Base-by-base conservation (phyloP, 2,888 invertebrate species). In the Trichopoda pennipes region DNA sequence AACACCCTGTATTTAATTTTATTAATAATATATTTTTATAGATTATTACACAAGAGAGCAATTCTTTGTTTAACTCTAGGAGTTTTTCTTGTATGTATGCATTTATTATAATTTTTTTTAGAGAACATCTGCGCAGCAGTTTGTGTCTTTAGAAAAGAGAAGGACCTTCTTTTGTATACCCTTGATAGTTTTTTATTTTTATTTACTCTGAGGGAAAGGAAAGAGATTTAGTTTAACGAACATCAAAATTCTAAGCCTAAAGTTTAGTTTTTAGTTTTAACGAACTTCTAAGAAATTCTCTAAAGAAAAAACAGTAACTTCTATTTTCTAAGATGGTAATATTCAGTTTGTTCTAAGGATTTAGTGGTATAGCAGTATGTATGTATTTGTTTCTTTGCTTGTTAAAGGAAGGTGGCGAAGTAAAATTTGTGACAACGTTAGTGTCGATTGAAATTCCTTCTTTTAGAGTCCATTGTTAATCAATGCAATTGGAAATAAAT, bases 211-310 rank as follows among this genome's bases (percentile, higher is more conserved):
- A 47, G 47, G 16, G 28, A 61, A 56, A 75, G 51, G 56, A 64
- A 64, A 75, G 56, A 72, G 79, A 82, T 79, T 82, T 82, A 79
- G 82, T 82, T 60, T 79, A 82, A 82, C 82, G 76, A 83, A 83
- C 80, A 83, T 73, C 80, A 80, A 83, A 79, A 83, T 73, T 80
- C 77, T 83, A 83, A 76, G 82, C 82, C 75, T 83, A 77, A 74
- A 77, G 55, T 66, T 76, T 76, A 76, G 72, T 79, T 80, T 74
- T 75, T 56, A 51, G 51, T 81, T 74, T 76, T 76, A 80, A 83
- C 58, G 80, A 83, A 83, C 74, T 80, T 83, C 80, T 80, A 83
- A 83, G 80, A 80, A 83, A 83, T 80, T 83, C 77, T 80, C 73
- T 77, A 77, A 80, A 73, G 69, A 76, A 73, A 70, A 82, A 80